Base-by-base conservation (phyloP, 2,797 vertebrate genomes). In the Allobates femoralis region DNA sequence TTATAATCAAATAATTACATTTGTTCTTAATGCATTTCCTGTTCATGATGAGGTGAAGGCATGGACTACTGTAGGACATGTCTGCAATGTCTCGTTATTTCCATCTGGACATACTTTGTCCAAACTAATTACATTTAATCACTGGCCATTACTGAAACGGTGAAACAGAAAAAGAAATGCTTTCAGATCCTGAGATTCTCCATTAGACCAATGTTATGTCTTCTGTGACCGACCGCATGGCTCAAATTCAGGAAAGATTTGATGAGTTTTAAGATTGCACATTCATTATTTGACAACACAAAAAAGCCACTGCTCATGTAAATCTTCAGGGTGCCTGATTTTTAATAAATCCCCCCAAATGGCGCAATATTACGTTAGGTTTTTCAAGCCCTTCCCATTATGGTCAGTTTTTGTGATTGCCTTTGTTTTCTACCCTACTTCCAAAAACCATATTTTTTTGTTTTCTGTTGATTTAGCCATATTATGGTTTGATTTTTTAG, bases 1-100 rank as follows among this genome's bases (percentile, higher is more conserved):
- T 85, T 83, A 60, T 55, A 79, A 53, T 30, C 18, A 66, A 82
- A 79, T 86, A 79, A 85, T 74, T 53, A 79, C 55, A 88, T 85
- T 28, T 71, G 55, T 11, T 75, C 34, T 0, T 79, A 88, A 32
- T 6, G 64, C 79, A 85, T 86, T 81, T 88, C 18, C 18, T 81
- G 7, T 55, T 86, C 83, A 46, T 66, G 5, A 62, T 66, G 87
- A 76, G 2, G 1, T 75, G 80, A 83, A 64, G 69, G 88, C 21
- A 86, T 11, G 41, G 81, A 41, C 85, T 87, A 46, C 41, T 46
- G 41, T 46, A 18, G 78, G 50, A 21, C 3, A 86, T n/a, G 11
- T 60, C 69, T 73, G 53, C 64, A 71, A 1, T 73, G 66, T 73
- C 50, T 73, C n/a, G 0, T 75, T 79, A 23, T 14, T 0, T 75